A percentile compares a stretch with the other conserved stretches of the same genome.
Conservation (phyloP, 2,888 invertebrate species). For the Salpingus planirostris region DNA sequence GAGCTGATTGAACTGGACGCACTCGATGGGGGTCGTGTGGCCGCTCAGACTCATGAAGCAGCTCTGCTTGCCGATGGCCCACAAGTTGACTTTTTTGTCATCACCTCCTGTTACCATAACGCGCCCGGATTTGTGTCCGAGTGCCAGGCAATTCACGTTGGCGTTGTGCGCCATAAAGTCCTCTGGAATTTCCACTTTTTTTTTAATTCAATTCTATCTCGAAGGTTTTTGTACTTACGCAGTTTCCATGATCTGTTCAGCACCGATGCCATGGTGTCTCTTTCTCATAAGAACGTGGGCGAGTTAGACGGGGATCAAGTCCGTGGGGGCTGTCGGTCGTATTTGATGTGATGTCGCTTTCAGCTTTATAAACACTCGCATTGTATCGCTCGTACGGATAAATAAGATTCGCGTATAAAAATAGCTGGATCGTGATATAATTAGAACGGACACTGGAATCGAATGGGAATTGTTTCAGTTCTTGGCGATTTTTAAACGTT, state of each 20-base stretch:
- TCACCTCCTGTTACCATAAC: slow-evolving; percentile 92
- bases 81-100: slow-evolving; percentile 94
- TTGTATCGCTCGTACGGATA: slow-evolving; percentile 15
- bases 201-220: neutral
- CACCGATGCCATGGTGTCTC: slow-evolving; percentile 34
- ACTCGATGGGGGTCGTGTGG: slow-evolving; percentile 88
- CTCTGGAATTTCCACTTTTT: slow-evolving; percentile 47
- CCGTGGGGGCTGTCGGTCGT: too few relatives aligned
- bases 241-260: slow-evolving; percentile 71
- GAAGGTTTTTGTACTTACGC: slow-evolving; percentile 48
- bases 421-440: slow-evolving; percentile 19
- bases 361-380: slow-evolving; percentile 31
- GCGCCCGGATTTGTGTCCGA: slow-evolving; percentile 85
- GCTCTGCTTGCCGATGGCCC: slow-evolving; percentile 92
- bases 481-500: slow-evolving; percentile 20
- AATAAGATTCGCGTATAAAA: slow-evolving; percentile 17
- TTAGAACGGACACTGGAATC: too few relatives aligned
- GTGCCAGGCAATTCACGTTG: slow-evolving; percentile 79
- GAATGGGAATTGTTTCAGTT: slow-evolving; percentile 17
- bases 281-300: slow-evolving; percentile 6
- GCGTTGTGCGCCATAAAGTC: slow-evolving; percentile 82
- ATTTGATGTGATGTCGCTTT: slow-evolving; percentile 26
- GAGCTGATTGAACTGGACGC: slow-evolving; percentile 88
- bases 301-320: slow-evolving; percentile 5
- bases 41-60: slow-evolving; percentile 95